Evolutionary conservation across 2,888 invertebrate genomes (phyloP).

Genomic region (Augiades crinisus): DNA sequence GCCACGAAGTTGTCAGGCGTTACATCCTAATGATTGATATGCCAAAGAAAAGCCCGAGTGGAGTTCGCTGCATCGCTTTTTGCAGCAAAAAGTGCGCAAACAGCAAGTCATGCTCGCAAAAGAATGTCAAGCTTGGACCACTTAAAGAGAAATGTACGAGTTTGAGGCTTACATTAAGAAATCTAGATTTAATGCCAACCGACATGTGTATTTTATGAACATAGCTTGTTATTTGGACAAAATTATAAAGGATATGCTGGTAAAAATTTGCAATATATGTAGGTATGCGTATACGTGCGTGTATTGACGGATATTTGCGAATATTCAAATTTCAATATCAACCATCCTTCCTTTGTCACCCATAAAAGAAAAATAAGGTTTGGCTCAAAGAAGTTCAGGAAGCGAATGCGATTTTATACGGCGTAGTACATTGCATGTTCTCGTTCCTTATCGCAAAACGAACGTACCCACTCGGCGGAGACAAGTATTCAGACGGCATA

Average conservation of each 20-base stretch:
- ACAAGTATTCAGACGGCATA: constrained; percentile 17
- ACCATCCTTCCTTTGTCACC: no score
- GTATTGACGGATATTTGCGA: no score
- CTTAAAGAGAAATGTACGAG: constrained; percentile 4
- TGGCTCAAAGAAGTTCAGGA: constrained; percentile 12
- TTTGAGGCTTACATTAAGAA: background rate
- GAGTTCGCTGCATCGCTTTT: constrained; percentile 15
- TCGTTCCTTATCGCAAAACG: constrained; percentile 16
- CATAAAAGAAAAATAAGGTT: background rate
- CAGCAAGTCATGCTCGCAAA: constrained; percentile 17
- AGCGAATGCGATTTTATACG: constrained; percentile 18
- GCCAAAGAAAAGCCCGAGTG: constrained; percentile 28
- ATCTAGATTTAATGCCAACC: background rate
- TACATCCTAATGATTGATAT: constrained; percentile 35
- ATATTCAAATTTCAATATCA: no score
- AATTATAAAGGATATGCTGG: no score
- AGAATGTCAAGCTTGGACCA: constrained; percentile 12
- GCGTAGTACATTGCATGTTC: constrained; percentile 21
- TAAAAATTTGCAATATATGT: no score
- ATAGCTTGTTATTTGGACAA: no score
- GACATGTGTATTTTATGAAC: no score
- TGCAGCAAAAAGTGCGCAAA: constrained; percentile 15
- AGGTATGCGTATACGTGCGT: no score
- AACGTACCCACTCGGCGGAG: constrained; percentile 7
- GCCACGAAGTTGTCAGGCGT: constrained; percentile 31